These are phyloP conservation scores for Glomeris marginata DNA, from an alignment of 2,888 invertebrate species.

Conservation along the genomic window DNA sequence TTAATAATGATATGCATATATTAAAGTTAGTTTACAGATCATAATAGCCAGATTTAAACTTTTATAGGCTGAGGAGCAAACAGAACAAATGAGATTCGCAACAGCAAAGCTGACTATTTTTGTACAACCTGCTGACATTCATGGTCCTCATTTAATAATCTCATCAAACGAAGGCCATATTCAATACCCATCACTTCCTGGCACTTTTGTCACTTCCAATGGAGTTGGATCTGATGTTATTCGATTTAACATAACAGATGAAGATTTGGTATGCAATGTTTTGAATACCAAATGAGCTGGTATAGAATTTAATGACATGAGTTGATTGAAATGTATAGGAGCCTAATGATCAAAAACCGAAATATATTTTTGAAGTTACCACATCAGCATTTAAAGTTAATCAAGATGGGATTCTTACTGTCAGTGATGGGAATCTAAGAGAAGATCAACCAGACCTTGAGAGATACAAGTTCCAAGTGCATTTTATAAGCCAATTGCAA, in stretches of 20 bases:
- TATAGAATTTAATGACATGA: conserved; percentile 16
- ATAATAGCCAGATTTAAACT: neutral
- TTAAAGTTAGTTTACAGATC: neutral
- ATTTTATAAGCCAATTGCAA: too few relatives aligned
- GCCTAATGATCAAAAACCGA: conserved; percentile 59
- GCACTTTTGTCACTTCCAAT: conserved; percentile 58
- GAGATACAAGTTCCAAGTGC: conserved; percentile 70
- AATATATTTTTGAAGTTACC: conserved; percentile 68
- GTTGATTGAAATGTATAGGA: conserved; percentile 39
- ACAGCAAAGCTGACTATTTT: conserved; percentile 66
- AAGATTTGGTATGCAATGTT: conserved; percentile 53
- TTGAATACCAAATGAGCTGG: neutral
- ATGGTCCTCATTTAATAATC: conserved; percentile 32
- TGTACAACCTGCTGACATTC: conserved; percentile 71
- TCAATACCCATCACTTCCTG: conserved; percentile 69
- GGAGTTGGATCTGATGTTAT: conserved; percentile 46
- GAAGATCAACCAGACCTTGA: conserved; percentile 73
- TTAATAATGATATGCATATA: neutral
- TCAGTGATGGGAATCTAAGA: conserved; percentile 68
- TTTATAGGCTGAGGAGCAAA: conserved; percentile 59
- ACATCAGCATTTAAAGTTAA: conserved; percentile 68
- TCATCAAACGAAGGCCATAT: conserved; percentile 37
- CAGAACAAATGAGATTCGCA: conserved; percentile 60
- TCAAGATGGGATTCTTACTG: conserved; percentile 52
- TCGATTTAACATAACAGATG: conserved; percentile 58